phyloP scores from a whole-genome alignment of 2,888 invertebrate species.

The Psylliodes chrysocephalus region DNA sequence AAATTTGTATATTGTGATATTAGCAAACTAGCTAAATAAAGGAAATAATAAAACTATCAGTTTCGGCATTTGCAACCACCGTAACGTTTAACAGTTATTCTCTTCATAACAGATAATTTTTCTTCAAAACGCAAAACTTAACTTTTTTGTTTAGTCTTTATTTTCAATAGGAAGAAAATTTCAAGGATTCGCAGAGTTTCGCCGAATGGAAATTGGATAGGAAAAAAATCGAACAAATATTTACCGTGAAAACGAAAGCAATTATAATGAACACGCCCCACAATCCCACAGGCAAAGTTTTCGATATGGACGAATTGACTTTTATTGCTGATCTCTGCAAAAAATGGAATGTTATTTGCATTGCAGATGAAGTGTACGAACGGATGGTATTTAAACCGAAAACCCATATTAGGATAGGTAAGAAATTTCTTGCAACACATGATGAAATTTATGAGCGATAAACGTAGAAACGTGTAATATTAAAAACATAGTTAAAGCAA shows the following conservation, averaged over 20 bases:
- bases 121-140: too few relatives aligned
- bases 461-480: background rate
- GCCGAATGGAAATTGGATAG: conserved; percentile 91
- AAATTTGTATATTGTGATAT: too few relatives aligned
- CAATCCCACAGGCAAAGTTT: conserved; percentile 96
- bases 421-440: too few relatives aligned
- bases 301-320: conserved; percentile 74
- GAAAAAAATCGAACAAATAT: conserved; percentile 80
- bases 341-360: conserved; percentile 89
- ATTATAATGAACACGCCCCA: conserved; percentile 96
- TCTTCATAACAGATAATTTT: too few relatives aligned
- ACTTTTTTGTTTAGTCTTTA: too few relatives aligned
- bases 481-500: too few relatives aligned
- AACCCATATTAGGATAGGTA: conserved; percentile 91
- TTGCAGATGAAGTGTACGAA: conserved; percentile 98
- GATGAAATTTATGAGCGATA: background rate
- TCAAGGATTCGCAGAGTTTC: too few relatives aligned
- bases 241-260: conserved; percentile 90
- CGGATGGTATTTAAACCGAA: conserved; percentile 90
- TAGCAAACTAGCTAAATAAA: too few relatives aligned
- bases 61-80: too few relatives aligned
- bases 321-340: conserved; percentile 88
- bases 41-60: too few relatives aligned
- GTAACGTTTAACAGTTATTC: too few relatives aligned
- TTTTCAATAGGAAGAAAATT: conserved; percentile 52